Percentiles rank a stretch among this genome's conserved stretches.
phyloP scores from a whole-genome alignment of 2,113 vertebrate species.

The Mustela lutreola region DNA sequence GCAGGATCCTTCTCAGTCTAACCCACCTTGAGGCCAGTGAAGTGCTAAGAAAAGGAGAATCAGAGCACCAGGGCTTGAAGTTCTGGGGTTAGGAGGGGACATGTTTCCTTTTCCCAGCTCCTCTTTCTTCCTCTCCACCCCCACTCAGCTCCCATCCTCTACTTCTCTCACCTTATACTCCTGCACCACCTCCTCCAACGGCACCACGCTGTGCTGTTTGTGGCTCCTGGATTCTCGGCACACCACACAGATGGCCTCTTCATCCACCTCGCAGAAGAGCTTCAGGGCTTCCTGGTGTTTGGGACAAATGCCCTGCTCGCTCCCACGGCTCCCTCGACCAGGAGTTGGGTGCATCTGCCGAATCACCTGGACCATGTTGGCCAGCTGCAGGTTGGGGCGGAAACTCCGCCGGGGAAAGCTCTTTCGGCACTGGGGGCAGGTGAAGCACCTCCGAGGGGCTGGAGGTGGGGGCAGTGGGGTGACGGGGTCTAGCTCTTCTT shows the following conservation, averaged over 20 bases:
- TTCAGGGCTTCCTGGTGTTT: conserved; percentile 86
- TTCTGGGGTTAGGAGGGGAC: not conserved
- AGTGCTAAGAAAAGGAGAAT: not conserved
- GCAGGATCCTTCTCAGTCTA: conserved; percentile 1
- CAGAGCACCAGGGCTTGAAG: not conserved
- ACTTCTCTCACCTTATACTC: conserved; percentile 83
- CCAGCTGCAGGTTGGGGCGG: conserved; percentile 85
- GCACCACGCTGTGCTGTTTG: conserved; percentile 84
- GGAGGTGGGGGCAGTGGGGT: conserved; percentile 69
- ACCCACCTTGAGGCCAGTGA: not conserved
- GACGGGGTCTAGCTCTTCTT: conserved; percentile 78
- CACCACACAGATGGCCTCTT: conserved; percentile 85
- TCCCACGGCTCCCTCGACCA: not conserved
- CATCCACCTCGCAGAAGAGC: conserved; percentile 84
- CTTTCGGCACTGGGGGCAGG: conserved; percentile 86
- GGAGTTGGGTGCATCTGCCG: conserved; percentile 82
- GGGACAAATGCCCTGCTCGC: not conserved
- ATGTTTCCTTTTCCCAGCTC: not conserved
- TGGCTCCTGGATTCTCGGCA: conserved; percentile 83
- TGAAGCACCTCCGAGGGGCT: conserved; percentile 82
- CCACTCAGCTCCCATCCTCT: not conserved
- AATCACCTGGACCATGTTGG: conserved; percentile 87
- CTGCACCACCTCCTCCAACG: conserved; percentile 84
- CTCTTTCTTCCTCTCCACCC: not conserved
- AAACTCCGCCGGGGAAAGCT: conserved; percentile 82